phyloP scores from a whole-genome alignment of 2,113 vertebrate genomes.

The Callocephalon fimbriatum region DNA sequence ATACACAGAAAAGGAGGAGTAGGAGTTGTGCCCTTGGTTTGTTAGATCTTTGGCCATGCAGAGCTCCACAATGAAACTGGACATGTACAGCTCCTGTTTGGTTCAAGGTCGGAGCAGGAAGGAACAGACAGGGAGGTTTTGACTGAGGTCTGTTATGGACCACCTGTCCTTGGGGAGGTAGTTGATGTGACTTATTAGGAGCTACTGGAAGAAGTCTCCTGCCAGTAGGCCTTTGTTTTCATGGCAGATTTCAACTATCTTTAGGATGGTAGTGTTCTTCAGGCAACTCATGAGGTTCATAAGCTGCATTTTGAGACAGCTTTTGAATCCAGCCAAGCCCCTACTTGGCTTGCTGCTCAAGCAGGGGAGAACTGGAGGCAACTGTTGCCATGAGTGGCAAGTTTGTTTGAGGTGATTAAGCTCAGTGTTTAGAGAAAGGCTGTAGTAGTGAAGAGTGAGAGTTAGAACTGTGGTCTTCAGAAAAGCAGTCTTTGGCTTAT shows the following conservation, averaged over 20 bases:
- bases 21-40: not conserved
- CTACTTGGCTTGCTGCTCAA: not conserved
- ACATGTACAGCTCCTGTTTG: not conserved
- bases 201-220: not conserved
- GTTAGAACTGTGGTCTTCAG: not conserved
- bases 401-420: not conserved
- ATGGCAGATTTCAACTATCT: not conserved
- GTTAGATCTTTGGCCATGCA: not conserved
- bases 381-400: not conserved
- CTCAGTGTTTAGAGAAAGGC: not conserved
- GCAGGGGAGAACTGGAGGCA: not conserved
- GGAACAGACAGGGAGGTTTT: not conserved
- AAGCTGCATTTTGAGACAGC: not conserved
- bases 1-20: not conserved
- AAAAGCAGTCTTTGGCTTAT: not conserved
- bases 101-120: not conserved
- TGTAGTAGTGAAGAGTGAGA: not conserved
- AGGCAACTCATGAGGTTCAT: not conserved
- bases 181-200: not conserved
- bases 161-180: rapidly evolving
- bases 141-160: not conserved
- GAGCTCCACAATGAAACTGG: not conserved
- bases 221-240: not conserved
- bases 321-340: not conserved
- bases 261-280: not conserved